Evolutionary conservation across 92 coral and sea anemone genomes (phyloP), one percentile per base, ranked within the genome.

Genomic region (Diadumene lineata): DNA sequence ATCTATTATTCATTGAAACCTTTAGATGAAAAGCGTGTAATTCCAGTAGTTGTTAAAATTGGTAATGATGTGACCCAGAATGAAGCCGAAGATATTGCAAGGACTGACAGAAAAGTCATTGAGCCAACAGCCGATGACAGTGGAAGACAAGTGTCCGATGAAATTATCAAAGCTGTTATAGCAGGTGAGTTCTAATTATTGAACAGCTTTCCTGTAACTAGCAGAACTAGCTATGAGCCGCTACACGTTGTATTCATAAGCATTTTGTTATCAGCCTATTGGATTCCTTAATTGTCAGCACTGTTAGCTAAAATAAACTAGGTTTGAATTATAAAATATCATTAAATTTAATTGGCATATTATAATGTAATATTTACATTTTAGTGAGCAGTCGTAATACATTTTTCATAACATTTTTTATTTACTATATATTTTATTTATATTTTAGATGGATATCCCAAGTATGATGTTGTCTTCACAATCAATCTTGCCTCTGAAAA

Each of bases 381-480:
- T n/a, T n/a, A n/a, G n/a, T n/a, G n/a, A n/a, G n/a, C n/a, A n/a
- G n/a, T n/a, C n/a, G n/a, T n/a, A n/a, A n/a, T n/a, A n/a, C n/a
- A n/a, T n/a, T n/a, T n/a, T n/a, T n/a, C n/a, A n/a, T n/a, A n/a
- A n/a, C n/a, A n/a, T n/a, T n/a, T n/a, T n/a, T n/a, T n/a, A n/a
- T n/a, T n/a, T n/a, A n/a, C n/a, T n/a, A n/a, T n/a, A n/a, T n/a
- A 34, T 18, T 72, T 22, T 23, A 28, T 0, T 15, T 55, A 26
- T 72, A 53, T 53, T 30, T 1, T 53, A 75, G 80, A 75, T 75
- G 80, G 80, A 31, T 46, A 60, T 34, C 80, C 72, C 4, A 63
- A 63, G 16, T 23, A 19, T 26, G 80, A 75, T 21, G 44, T 75
- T 13, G 43, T 63, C 8, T 63, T 75, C 33, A 29, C 80, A 6